Evolutionary conservation across 2,797 vertebrate species (phyloP), one percentile per base, ranked within the genome.

Genomic region (Brachyalestes nurse): DNA sequence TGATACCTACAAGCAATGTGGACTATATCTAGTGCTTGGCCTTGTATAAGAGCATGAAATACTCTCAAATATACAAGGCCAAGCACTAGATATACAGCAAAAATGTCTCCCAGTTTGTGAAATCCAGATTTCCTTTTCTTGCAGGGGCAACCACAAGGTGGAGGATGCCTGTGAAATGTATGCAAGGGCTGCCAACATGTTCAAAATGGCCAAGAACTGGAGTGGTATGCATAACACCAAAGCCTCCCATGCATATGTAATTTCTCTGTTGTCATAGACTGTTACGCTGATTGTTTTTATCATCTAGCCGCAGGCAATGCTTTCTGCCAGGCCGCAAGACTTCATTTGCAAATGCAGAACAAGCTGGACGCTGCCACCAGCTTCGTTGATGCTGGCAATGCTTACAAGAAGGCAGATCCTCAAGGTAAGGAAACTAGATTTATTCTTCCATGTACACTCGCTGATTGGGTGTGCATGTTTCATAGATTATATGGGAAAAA

Each of bases 191-290:
- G 98, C 98, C 87, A 99, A 99, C 93, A 99, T 99, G 98, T 99
- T 99, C 95, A 99, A 99, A 95, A 99, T 99, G 89, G 96, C 95
- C 87, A 99, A 99, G 92, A 99, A 99, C 87, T 99, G 98, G 98
- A 99, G 89, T 1, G 98, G 98, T 99, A 92, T 23, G 72, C 94
- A 12, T 34, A 34, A 34, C 34, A 2, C 34, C 34, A 4, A 45
- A 49, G 47, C 62, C 12, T 12, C 51, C 10, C 14, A 66, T 60
- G 13, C 19, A 69, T 14, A 42, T 8, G 45, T 47, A 47, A n/a
- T 73, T 12, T n/a, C 23, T 4, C 19, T 55, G 55, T 12, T 69
- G n/a, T 72, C 17, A 49, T 78, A 72, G 80, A 60, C 62, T 77
- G 17, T 51, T 86, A 66, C 79, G 61, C 79, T 78, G 86, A 77